phyloP scores from a whole-genome alignment of 2,113 vertebrate genomes.

The Tachysurus fulvidraco region DNA sequence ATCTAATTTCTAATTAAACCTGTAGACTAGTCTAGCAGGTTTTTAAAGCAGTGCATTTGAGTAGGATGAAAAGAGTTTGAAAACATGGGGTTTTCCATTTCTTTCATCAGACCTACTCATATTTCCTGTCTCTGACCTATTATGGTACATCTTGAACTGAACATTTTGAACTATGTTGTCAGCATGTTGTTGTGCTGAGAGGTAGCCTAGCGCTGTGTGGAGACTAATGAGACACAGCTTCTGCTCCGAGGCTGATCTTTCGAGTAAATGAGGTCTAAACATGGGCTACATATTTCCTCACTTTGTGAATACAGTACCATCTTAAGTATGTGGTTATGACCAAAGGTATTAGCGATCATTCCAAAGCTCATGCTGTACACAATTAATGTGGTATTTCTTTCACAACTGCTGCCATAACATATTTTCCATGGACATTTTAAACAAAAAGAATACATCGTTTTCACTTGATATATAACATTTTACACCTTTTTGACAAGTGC shows the following conservation, averaged over 20 bases:
- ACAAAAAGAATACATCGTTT: constrained; percentile 26
- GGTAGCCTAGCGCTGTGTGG: constrained; percentile 34
- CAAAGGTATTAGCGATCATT: constrained; percentile 11
- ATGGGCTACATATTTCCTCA: constrained; percentile 6
- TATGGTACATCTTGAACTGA: constrained; percentile 5
- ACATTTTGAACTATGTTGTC: not conserved
- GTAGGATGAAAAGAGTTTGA: not conserved
- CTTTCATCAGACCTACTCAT: not conserved
- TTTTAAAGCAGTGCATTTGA: not conserved
- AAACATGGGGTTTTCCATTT: constrained; percentile 38
- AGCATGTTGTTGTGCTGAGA: constrained; percentile 29
- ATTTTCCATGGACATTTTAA: not conserved
- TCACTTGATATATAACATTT: constrained; percentile 41
- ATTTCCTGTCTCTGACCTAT: constrained; percentile 36
- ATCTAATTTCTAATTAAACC: not conserved
- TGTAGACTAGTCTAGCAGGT: constrained; percentile 5
- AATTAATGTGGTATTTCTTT: not conserved
- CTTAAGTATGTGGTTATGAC: constrained; percentile 5
- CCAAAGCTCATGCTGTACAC: constrained; percentile 25
- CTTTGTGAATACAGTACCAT: constrained; percentile 7
- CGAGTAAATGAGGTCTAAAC: not conserved
- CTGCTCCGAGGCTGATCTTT: not conserved
- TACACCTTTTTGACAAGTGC: constrained; percentile 46
- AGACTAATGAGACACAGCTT: constrained; percentile 21
- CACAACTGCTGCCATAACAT: not conserved